These are phyloP conservation scores for Agrotis puta DNA, from an alignment of 2,888 invertebrate genomes.

Conservation along the genomic window DNA sequence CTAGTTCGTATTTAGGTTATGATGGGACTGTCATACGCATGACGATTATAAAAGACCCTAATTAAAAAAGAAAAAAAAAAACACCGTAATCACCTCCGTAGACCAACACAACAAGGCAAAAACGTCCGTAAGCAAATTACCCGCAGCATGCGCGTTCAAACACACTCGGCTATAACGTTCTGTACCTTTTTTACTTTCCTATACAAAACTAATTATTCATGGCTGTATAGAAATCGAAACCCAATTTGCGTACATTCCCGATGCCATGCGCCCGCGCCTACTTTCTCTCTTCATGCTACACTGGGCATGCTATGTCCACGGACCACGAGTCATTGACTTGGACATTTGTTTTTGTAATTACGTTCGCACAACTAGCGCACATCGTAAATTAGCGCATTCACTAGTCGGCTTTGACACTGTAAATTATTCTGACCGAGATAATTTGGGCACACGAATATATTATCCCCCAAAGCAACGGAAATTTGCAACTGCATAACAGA, in stretches of 20 bases:
- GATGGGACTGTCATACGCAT: too few relatives aligned
- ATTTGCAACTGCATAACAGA: constrained; percentile 51
- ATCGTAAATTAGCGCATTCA: constrained; percentile 71
- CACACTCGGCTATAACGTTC: constrained; percentile 46
- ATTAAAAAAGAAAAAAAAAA: too few relatives aligned
- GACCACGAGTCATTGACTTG: constrained; percentile 77
- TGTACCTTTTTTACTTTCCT: constrained; percentile 65
- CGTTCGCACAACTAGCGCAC: constrained; percentile 63
- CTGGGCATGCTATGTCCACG: constrained; percentile 65
- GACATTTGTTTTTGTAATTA: constrained; percentile 75
- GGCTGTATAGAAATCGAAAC: constrained; percentile 81
- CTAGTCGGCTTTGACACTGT: constrained; percentile 66
- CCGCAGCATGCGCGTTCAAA: constrained; percentile 38
- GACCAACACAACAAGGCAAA: constrained; percentile 26
- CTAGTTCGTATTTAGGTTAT: too few relatives aligned
- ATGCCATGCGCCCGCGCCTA: constrained; percentile 71
- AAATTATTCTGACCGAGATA: constrained; percentile 67
- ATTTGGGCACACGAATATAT: constrained; percentile 63
- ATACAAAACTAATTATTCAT: constrained; percentile 67
- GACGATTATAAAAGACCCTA: too few relatives aligned
- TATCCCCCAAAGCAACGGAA: constrained; percentile 44
- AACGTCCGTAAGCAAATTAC: constrained; percentile 36
- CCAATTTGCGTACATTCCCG: constrained; percentile 78
- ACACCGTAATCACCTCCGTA: not conserved
- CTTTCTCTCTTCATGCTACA: constrained; percentile 85